Percentiles rank a stretch among this genome's conserved stretches.
These are phyloP conservation scores for Drosophila kanekoi DNA, from an alignment of 2,888 invertebrate genomes.

Conservation along the genomic window DNA sequence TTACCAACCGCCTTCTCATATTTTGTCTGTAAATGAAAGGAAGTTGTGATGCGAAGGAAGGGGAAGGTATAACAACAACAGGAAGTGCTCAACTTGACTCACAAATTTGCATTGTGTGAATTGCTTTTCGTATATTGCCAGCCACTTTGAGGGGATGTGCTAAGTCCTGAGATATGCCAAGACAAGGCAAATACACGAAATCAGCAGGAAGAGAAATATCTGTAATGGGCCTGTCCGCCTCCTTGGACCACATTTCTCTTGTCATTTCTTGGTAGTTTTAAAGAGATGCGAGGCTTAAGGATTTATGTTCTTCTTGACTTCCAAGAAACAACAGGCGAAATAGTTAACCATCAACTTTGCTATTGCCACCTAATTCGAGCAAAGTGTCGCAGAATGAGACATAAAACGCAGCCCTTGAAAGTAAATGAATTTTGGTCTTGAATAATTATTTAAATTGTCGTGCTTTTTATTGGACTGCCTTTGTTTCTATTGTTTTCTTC, in stretches of 20 bases:
- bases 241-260: slow-evolving; percentile 11
- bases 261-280: slow-evolving; percentile 8
- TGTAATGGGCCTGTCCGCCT: background rate
- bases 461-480: slow-evolving; percentile 29
- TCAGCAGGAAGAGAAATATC: slow-evolving; percentile 10
- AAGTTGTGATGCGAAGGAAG: slow-evolving; percentile 17
- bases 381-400: background rate
- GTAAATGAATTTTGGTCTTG: slow-evolving; percentile 35
- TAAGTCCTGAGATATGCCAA: slow-evolving; percentile 32
- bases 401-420: slow-evolving; percentile 4
- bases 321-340: slow-evolving; percentile 1
- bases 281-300: background rate
- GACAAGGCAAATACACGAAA: slow-evolving; percentile 8
- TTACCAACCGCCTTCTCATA: slow-evolving; percentile 30
- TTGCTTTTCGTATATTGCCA: slow-evolving; percentile 52
- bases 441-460: slow-evolving; percentile 49
- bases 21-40: slow-evolving; percentile 27
- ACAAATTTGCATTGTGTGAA: slow-evolving; percentile 69
- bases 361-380: slow-evolving; percentile 18
- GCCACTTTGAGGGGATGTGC: slow-evolving; percentile 19
- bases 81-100: slow-evolving; percentile 52
- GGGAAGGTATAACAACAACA: slow-evolving; percentile 17
- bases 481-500: slow-evolving; percentile 22
- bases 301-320: background rate
- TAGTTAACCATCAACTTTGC: slow-evolving; percentile 14